A percentile compares a stretch with the other conserved stretches of the same genome.
Conservation (phyloP, 2,797 vertebrate species). For the Echeneis naucrates region DNA sequence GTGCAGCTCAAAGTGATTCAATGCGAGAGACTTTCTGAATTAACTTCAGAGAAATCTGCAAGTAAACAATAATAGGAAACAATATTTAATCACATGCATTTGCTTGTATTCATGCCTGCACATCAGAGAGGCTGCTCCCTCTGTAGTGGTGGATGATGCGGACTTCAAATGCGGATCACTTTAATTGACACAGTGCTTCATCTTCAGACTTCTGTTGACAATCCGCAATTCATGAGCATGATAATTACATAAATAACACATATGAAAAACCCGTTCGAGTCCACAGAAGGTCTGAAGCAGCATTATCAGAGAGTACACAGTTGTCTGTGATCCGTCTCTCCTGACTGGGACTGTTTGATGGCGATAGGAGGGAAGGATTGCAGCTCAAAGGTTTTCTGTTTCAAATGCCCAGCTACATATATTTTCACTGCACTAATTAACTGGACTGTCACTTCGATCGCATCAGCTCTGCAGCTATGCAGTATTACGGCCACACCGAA, state of each 20-base stretch:
- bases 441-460: constrained; percentile 54
- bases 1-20: constrained; percentile 77
- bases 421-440: constrained; percentile 67
- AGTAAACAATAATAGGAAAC: constrained; percentile 83
- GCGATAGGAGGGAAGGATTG: constrained; percentile 63
- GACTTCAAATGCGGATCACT: constrained; percentile 80
- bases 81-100: constrained; percentile 81
- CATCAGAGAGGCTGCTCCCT: constrained; percentile 75
- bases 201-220: constrained; percentile 79
- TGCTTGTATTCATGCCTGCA: constrained; percentile 76
- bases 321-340: constrained; percentile 76
- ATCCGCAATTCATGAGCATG: constrained; percentile 75
- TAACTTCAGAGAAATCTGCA: constrained; percentile 77
- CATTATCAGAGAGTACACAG: constrained; percentile 75
- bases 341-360: constrained; percentile 62
- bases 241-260: constrained; percentile 82
- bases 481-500: constrained; percentile 41
- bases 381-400: constrained; percentile 58
- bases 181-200: constrained; percentile 81
- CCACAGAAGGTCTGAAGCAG: constrained; percentile 63
- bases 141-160: constrained; percentile 69
- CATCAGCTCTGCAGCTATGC: constrained; percentile 51
- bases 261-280: constrained; percentile 70
- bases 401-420: constrained; percentile 45
- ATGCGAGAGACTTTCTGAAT: constrained; percentile 75